These are phyloP conservation scores for Mobula birostris DNA, from an alignment of 2,113 vertebrate species.

Conservation along the genomic window DNA sequence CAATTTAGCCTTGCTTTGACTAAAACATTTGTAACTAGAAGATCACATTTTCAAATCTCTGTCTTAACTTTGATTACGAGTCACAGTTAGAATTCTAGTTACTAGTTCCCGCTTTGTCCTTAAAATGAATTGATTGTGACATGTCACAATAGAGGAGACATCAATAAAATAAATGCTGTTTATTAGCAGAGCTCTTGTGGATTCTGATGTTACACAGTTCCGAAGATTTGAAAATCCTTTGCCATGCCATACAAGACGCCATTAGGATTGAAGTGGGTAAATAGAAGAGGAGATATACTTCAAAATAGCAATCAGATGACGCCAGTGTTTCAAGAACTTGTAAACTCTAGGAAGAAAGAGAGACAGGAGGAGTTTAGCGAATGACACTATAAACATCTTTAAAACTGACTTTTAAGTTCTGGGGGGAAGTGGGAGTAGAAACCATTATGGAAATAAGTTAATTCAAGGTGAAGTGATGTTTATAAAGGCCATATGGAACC, in stretches of 20 bases:
- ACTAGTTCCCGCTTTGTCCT: not conserved
- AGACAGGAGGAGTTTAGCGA: not conserved
- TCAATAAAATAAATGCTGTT: not conserved
- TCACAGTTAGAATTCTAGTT: not conserved
- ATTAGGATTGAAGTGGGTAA: not conserved
- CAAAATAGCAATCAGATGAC: not conserved
- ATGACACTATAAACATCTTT: not conserved
- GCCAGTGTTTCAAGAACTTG: not conserved
- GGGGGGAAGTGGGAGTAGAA: not conserved
- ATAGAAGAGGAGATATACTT: not conserved
- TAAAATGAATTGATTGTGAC: not conserved
- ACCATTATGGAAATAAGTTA: not conserved
- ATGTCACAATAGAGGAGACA: not conserved
- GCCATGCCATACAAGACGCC: not conserved
- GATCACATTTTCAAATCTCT: not conserved
- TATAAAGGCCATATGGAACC: not conserved
- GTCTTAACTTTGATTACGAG: not conserved
- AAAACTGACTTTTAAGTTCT: not conserved
- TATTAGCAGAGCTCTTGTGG: not conserved
- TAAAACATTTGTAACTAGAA: not conserved
- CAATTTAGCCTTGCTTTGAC: not conserved
- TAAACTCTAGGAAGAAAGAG: constrained; percentile 5
- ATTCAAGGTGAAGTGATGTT: constrained; percentile 22
- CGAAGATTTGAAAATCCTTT: not conserved
- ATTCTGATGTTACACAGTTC: not conserved